phyloP scores from a whole-genome alignment of 2,113 vertebrate genomes.

The Scortum barcoo region DNA sequence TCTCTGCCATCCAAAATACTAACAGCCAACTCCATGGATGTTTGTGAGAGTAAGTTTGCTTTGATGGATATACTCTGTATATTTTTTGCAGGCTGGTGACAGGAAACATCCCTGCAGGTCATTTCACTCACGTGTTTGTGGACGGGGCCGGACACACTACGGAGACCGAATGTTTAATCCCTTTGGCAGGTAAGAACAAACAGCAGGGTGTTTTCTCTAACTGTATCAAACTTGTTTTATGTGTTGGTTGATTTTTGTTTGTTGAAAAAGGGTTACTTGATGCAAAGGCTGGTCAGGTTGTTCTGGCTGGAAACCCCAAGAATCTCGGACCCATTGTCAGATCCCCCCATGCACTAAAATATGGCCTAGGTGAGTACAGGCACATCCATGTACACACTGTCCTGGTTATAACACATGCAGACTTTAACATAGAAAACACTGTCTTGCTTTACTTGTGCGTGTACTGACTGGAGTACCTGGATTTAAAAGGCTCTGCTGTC shows the following conservation, averaged over 20 bases:
- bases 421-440: background rate
- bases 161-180: constrained; percentile 88
- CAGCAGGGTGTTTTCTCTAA: fast-evolving
- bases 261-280: constrained; percentile 86
- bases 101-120: constrained; percentile 84
- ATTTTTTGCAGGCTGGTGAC: constrained; percentile 85
- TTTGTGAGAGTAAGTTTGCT: background rate
- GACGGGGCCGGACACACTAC: constrained; percentile 92
- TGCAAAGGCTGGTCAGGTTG: constrained; percentile 87
- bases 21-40: background rate
- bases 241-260: background rate
- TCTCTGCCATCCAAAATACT: background rate
- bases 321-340: constrained; percentile 92
- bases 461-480: background rate
- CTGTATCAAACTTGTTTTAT: background rate
- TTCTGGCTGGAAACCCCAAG: constrained; percentile 94
- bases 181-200: constrained; percentile 87
- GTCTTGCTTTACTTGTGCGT: background rate
- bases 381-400: background rate
- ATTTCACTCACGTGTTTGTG: constrained; percentile 94
- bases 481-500: constrained; percentile 1
- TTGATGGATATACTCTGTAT: background rate
- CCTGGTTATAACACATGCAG: background rate
- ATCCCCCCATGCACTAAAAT: constrained; percentile 85
- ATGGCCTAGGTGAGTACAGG: constrained; percentile 85